Evolutionary conservation across 1,140 invertebrate species (phyloP).

Genomic region (Macrobrachium rosenbergii): DNA sequence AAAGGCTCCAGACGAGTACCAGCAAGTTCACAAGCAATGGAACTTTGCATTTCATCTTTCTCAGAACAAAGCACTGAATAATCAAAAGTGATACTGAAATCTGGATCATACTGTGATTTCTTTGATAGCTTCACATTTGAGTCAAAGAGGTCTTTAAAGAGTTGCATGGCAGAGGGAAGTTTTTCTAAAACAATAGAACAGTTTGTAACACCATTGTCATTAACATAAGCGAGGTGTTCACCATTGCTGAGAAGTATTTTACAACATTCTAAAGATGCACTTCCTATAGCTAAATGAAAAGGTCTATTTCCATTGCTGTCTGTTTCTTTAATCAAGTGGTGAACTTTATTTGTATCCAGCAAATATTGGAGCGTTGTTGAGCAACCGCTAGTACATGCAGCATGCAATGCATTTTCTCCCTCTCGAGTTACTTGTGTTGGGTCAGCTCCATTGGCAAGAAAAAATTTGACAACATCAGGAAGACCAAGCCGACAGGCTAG

Average conservation of each 20-base stretch:
- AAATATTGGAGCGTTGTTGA: constrained; percentile 28
- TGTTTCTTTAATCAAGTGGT: constrained; percentile 7
- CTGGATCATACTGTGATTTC: constrained; percentile 25
- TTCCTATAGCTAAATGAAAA: constrained; percentile 42
- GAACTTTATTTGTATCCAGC: not conserved
- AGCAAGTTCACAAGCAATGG: constrained; percentile 39
- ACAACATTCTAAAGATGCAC: constrained; percentile 45
- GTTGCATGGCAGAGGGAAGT: constrained; percentile 35
- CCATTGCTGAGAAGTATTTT: constrained; percentile 47
- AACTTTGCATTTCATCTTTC: constrained; percentile 19
- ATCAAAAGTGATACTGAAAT: constrained; percentile 44
- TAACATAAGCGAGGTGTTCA: constrained; percentile 40
- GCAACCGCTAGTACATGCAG: constrained; percentile 28
- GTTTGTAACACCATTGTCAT: constrained; percentile 31
- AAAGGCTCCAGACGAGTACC: constrained; percentile 68
- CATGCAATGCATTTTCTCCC: constrained; percentile 35
- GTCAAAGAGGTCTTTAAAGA: constrained; percentile 40
- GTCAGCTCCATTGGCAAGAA: constrained; percentile 34
- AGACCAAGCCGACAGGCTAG: constrained; percentile 28
- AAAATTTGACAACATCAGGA: constrained; percentile 20
- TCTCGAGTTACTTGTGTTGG: constrained; percentile 6
- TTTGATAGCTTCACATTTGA: not conserved
- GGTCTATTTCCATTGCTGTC: constrained; percentile 27
- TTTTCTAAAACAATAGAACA: constrained; percentile 40
- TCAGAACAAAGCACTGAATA: constrained; percentile 40